Evolutionary conservation across 2,888 invertebrate species (phyloP), one percentile per base, ranked within the genome.

Genomic region (Megamerina dolium): DNA sequence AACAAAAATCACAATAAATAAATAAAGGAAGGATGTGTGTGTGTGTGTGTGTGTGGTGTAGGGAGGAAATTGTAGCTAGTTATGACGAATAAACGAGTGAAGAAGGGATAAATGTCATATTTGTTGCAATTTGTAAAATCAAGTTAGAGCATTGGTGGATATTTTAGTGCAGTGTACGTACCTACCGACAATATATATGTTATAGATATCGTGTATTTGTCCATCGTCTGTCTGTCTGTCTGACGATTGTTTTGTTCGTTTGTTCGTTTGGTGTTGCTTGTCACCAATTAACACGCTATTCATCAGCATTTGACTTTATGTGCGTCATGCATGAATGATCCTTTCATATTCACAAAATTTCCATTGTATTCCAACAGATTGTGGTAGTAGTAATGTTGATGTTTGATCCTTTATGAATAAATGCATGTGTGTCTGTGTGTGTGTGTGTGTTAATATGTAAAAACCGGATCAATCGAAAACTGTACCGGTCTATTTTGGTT

Each of bases 221-320:
- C 14, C 23, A 9, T 45, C 37, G 43, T 48, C 48, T 20, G 40
- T 41, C 46, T 32, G 31, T 12, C 32, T 17, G 31, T 29, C 29
- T 46, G 40, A 33, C 36, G 39, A 17, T 30, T 23, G 17, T 29
- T 10, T 29, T 33, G 34, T 37, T 40, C 23, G 12, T 23, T 18
- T 33, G 33, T 38, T 45, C 43, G 38, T 37, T 35, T 35, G 18
- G 12, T 35, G 10, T 58, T 56, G 60, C 57, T 62, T 66, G 62
- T 63, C 64, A 64, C 55, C 66, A 66, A 66, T 66, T 67, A 66
- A 68, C 68, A 67, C 66, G 60, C 68, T 66, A 65, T 65, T 65
- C 64, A 65, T 66, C 65, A 63, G 54, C 55, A 51, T 52, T 54
- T 53, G 51, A 50, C 49, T 51, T 52, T 32, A 4, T n/a, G n/a